Conservation (phyloP, 64 coral and sea anemone genomes). For the Porites australiensis region DNA sequence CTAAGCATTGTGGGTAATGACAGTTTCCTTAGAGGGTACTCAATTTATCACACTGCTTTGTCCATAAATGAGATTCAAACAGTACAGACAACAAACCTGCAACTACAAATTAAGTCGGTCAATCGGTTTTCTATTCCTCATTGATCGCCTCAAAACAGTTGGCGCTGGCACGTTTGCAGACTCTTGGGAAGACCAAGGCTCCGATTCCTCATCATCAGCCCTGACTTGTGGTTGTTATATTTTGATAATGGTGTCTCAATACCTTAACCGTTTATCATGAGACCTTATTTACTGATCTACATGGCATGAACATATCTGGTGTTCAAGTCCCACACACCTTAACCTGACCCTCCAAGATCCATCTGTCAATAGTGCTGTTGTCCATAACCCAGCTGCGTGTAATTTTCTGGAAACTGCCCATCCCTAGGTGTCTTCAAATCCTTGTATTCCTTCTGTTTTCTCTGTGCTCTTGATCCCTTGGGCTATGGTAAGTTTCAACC, state of each 20-base stretch:
- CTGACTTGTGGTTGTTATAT: too few species aligned
- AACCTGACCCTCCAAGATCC: constrained; percentile 66
- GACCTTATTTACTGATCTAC: constrained; percentile 74
- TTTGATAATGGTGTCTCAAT: not conserved
- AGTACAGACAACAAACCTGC: too few species aligned
- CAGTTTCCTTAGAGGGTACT: too few species aligned
- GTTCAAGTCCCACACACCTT: constrained; percentile 82
- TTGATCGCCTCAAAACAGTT: too few species aligned
- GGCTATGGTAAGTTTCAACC: constrained; percentile 1
- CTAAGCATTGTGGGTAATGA: too few species aligned
- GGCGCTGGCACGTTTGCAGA: too few species aligned
- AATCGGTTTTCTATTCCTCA: too few species aligned
- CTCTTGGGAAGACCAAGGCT: too few species aligned
- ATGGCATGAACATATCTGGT: constrained; percentile 67
- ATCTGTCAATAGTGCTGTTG: constrained; percentile 38
- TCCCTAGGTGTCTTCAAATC: constrained; percentile 23
- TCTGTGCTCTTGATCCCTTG: not conserved
- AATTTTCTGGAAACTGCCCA: constrained; percentile 20
- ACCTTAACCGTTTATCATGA: constrained; percentile 45
- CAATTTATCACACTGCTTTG: too few species aligned
- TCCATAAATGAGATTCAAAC: too few species aligned
- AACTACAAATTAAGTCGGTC: too few species aligned
- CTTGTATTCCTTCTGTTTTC: not conserved
- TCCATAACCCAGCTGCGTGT: constrained; percentile 39
- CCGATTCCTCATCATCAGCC: too few species aligned